Percentiles rank a stretch among this genome's conserved stretches.
phyloP scores from a whole-genome alignment of 1,140 invertebrate species.

The Danaus melanippus region DNA sequence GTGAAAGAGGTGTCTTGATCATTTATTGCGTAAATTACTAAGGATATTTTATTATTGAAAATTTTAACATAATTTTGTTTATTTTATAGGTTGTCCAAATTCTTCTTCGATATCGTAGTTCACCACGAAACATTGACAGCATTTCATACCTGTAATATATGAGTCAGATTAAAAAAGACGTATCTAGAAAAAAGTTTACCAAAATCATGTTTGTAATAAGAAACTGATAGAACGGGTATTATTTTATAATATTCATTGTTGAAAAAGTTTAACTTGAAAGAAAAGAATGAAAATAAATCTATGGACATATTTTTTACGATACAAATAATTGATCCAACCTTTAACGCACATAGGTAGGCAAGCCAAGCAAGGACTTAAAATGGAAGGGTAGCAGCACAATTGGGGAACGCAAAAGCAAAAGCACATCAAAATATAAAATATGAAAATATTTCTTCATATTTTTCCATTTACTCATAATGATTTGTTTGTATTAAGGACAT shows the following conservation, averaged over 20 bases:
- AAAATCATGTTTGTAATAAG: no score
- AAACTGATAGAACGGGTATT: no score
- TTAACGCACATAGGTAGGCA: constrained; percentile 37
- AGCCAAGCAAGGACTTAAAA: constrained; percentile 31
- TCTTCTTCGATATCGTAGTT: constrained; percentile 14
- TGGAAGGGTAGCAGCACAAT: constrained; percentile 33
- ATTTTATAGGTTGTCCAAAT: not conserved
- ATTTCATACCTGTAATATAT: constrained; percentile 21
- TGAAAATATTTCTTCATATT: constrained; percentile 1
- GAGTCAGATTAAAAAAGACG: no score
- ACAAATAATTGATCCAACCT: constrained; percentile 20
- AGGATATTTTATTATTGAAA: not conserved
- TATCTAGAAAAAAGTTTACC: no score
- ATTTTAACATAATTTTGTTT: no score
- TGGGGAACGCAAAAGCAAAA: constrained; percentile 36
- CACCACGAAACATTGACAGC: constrained; percentile 26
- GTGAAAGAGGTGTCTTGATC: no score
- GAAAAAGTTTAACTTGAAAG: no score
- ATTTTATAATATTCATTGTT: no score
- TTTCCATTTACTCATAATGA: no score
- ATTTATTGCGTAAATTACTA: no score
- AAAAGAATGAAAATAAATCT: not conserved
- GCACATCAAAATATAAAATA: constrained; percentile 25
- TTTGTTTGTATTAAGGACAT: no score
- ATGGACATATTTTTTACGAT: not conserved